phyloP scores from a whole-genome alignment of 2,113 vertebrate genomes.

The Catagonus wagneri region DNA sequence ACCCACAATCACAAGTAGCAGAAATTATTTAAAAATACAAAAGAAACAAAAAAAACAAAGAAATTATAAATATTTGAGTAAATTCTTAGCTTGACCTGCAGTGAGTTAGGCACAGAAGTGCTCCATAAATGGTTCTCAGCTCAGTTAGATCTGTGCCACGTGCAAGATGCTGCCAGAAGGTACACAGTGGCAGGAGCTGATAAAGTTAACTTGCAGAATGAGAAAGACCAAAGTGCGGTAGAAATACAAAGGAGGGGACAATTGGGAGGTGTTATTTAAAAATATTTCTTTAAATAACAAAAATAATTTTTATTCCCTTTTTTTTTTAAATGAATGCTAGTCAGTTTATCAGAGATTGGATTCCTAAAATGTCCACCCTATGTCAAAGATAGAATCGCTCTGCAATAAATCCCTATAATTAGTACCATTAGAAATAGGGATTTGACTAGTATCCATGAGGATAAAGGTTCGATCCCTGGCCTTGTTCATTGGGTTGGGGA shows the following conservation, averaged over 20 bases:
- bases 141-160: neutral
- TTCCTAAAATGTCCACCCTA: neutral
- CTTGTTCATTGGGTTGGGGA: too few species aligned
- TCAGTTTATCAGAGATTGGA: neutral
- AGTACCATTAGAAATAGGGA: conserved; percentile 1
- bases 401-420: neutral
- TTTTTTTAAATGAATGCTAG: neutral
- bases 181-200: neutral
- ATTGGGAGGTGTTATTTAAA: neutral
- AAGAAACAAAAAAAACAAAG: conserved; percentile 15
- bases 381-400: neutral
- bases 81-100: neutral
- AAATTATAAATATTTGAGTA: neutral
- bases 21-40: conserved; percentile 4
- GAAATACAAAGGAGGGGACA: neutral
- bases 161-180: neutral
- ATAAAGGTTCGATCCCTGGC: too few species aligned
- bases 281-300: neutral
- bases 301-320: conserved; percentile 17
- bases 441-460: neutral
- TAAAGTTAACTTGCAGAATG: neutral
- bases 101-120: neutral
- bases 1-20: neutral
- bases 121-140: neutral
- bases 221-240: neutral